A percentile compares a stretch with the other conserved stretches of the same genome.
phyloP scores from a whole-genome alignment of 2,113 vertebrate genomes.

The Odocoileus hemionus region DNA sequence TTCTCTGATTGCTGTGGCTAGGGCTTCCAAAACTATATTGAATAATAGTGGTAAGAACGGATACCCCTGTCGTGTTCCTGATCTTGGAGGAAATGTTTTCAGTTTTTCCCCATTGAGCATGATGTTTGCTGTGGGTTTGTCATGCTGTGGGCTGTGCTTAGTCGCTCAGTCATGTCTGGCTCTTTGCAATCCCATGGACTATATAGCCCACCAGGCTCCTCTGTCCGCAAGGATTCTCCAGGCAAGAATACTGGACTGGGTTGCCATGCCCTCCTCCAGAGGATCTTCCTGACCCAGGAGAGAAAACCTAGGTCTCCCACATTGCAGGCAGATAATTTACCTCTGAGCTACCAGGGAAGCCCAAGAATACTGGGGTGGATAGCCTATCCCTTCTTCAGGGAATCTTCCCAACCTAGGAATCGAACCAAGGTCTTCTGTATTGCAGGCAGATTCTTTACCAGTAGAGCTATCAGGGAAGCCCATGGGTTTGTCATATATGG shows the following conservation, averaged over 20 bases:
- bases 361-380: not conserved
- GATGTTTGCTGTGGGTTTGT: not conserved
- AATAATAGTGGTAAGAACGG: not conserved
- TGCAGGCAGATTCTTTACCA: not conserved
- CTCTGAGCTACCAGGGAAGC: not conserved
- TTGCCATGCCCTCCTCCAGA: not conserved
- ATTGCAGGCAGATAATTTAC: not conserved
- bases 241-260: not conserved
- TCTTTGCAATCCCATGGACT: not conserved
- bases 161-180: not conserved
- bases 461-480: not conserved
- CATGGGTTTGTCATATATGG: not conserved
- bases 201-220: not conserved
- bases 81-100: not conserved
- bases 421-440: not conserved
- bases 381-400: not conserved
- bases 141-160: not conserved
- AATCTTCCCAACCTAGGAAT: not conserved
- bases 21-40: not conserved
- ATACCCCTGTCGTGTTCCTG: not conserved
- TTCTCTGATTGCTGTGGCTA: not conserved
- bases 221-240: not conserved
- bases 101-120: not conserved
- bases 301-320: not conserved
- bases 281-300: not conserved